A percentile compares a stretch with the other conserved stretches of the same genome.
Conservation (phyloP, 2,797 vertebrate genomes). For the Hephaestus fuliginosus region DNA sequence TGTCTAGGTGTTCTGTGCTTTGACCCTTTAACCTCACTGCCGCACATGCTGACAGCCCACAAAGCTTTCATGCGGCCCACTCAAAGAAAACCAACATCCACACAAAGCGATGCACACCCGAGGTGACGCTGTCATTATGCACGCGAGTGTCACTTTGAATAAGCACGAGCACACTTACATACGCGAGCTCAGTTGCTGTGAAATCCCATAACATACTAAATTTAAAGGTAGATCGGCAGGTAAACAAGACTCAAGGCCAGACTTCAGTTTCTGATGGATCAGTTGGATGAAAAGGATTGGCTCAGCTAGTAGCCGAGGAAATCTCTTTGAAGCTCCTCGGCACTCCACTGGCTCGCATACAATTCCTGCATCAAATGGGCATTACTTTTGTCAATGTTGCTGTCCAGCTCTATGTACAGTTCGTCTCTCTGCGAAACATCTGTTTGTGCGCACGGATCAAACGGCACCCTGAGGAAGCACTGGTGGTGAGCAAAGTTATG, state of each 20-base stretch:
- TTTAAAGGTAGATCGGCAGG: background rate
- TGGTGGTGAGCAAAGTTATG: background rate
- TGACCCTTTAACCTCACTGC: slow-evolving; percentile 8
- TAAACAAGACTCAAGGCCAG: background rate
- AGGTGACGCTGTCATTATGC: background rate
- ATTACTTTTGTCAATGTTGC: background rate
- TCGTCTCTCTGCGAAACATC: slow-evolving; percentile 23
- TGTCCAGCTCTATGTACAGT: background rate
- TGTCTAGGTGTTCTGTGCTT: background rate
- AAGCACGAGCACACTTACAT: background rate
- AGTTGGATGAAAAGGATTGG: background rate
- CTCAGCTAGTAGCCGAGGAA: background rate
- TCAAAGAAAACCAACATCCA: slow-evolving; percentile 20
- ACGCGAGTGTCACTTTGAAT: background rate
- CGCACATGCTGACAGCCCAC: background rate
- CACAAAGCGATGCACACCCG: background rate
- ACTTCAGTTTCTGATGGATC: background rate
- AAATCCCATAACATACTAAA: background rate
- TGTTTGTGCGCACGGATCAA: slow-evolving; percentile 37
- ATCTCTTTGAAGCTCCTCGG: background rate
- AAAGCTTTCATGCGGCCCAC: slow-evolving; percentile 18
- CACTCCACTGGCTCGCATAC: background rate
- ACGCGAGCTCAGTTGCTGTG: background rate
- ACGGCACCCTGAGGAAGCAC: background rate
- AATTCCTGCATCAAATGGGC: background rate